Evolutionary conservation across 2,888 invertebrate genomes (phyloP).

Genomic region (Pyrocoelia pectoralis): DNA sequence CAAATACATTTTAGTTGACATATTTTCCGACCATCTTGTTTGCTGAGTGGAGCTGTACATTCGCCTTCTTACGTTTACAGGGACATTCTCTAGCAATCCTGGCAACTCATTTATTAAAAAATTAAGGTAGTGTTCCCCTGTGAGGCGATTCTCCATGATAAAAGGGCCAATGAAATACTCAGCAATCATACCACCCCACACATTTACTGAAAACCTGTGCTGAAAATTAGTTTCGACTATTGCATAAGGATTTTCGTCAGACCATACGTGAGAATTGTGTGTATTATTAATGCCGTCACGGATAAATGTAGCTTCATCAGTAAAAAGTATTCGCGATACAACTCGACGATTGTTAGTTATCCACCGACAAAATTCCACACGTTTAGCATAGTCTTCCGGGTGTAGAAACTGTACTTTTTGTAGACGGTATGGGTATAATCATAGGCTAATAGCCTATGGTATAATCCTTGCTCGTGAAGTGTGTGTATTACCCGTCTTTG

Average conservation of each 20-base stretch:
- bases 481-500: slow-evolving; percentile 33
- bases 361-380: slow-evolving; percentile 31
- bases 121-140: slow-evolving; percentile 30
- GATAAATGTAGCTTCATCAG: too few species aligned
- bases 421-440: slow-evolving; percentile 31
- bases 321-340: slow-evolving; percentile 22
- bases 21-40: too few species aligned
- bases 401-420: slow-evolving; percentile 25
- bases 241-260: too few species aligned
- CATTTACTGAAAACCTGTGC: slow-evolving; percentile 13
- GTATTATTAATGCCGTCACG: not conserved
- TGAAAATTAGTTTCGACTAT: slow-evolving; percentile 22
- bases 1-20: too few species aligned
- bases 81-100: slow-evolving; percentile 24
- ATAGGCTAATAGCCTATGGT: too few species aligned
- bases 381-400: not conserved
- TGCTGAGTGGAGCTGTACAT: too few species aligned
- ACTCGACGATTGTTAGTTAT: slow-evolving; percentile 30
- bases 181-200: slow-evolving; percentile 23
- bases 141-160: slow-evolving; percentile 33
- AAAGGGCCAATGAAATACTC: slow-evolving; percentile 19
- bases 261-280: slow-evolving; percentile 11
- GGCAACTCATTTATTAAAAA: slow-evolving; percentile 31
- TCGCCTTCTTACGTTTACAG: slow-evolving; percentile 17
- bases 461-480: slow-evolving; percentile 30